These are phyloP conservation scores for Channa maculata DNA, from an alignment of 2,113 vertebrate genomes.

Conservation along the genomic window DNA sequence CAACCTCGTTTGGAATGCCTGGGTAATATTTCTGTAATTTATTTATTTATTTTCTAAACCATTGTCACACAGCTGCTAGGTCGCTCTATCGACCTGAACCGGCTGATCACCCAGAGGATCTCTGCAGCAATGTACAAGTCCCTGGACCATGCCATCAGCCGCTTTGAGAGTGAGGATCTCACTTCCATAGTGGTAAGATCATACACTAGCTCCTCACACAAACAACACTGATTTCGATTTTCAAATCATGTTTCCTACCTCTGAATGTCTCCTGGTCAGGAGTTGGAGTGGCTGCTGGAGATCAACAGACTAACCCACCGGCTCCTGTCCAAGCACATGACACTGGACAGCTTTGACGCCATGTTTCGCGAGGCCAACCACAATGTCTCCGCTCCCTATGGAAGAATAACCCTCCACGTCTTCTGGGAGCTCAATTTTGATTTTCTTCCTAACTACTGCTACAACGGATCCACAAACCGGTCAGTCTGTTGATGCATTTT, in stretches of 20 bases:
- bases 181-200: constrained; percentile 96
- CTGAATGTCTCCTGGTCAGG: constrained; percentile 76
- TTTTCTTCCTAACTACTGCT: constrained; percentile 99
- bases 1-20: too few species aligned
- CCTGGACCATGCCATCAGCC: constrained; percentile 97
- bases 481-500: constrained; percentile 37
- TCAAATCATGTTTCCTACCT: not conserved
- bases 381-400: constrained; percentile 98
- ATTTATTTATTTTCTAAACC: not conserved
- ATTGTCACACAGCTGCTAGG: constrained; percentile 87
- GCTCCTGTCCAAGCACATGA: constrained; percentile 97
- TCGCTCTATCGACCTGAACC: constrained; percentile 97
- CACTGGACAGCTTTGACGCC: constrained; percentile 98
- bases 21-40: too few species aligned
- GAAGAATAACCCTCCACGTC: constrained; percentile 97
- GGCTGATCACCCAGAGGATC: constrained; percentile 98
- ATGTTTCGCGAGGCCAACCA: constrained; percentile 99
- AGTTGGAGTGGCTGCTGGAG: constrained; percentile 97
- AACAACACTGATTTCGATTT: not conserved
- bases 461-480: constrained; percentile 99
- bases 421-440: constrained; percentile 99
- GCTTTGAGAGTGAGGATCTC: constrained; percentile 98
- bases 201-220: not conserved
- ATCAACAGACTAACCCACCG: constrained; percentile 97
- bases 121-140: constrained; percentile 99